Evolutionary conservation across 2,797 vertebrate species (phyloP).

Genomic region (Rhincodon typus): DNA sequence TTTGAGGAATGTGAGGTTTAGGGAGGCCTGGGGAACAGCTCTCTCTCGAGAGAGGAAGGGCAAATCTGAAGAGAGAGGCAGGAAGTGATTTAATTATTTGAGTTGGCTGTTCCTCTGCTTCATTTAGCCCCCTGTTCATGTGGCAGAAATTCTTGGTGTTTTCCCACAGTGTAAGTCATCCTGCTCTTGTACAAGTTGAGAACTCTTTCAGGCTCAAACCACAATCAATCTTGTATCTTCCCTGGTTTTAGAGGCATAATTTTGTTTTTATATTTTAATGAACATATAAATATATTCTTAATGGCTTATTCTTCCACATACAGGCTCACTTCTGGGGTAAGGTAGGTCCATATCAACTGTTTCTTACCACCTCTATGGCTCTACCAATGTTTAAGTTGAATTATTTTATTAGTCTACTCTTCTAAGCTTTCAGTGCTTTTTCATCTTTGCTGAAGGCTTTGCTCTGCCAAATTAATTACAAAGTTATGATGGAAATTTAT

Average conservation of each 20-base stretch:
- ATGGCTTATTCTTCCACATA: neutral
- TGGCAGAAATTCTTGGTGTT: no score
- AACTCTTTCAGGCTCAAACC: neutral
- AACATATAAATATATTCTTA: neutral
- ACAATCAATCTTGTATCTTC: neutral
- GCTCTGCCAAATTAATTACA: neutral
- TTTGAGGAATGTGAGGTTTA: no score
- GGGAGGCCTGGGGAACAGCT: no score
- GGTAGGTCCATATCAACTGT: neutral
- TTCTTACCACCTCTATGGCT: neutral
- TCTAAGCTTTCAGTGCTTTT: neutral
- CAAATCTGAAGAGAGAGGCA: no score
- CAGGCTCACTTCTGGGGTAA: no score
- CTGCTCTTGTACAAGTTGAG: neutral
- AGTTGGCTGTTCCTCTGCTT: no score
- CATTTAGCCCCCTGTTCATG: no score
- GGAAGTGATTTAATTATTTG: no score
- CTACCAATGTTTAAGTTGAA: neutral
- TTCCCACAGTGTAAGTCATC: no score
- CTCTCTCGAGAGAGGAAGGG: no score
- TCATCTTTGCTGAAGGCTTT: neutral
- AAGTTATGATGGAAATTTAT: no score
- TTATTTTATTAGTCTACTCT: neutral
- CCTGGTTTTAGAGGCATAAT: neutral
- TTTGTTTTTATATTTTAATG: neutral